Evolutionary conservation across 2,888 invertebrate genomes (phyloP).

Genomic region (Neoitamus cyanurus): DNA sequence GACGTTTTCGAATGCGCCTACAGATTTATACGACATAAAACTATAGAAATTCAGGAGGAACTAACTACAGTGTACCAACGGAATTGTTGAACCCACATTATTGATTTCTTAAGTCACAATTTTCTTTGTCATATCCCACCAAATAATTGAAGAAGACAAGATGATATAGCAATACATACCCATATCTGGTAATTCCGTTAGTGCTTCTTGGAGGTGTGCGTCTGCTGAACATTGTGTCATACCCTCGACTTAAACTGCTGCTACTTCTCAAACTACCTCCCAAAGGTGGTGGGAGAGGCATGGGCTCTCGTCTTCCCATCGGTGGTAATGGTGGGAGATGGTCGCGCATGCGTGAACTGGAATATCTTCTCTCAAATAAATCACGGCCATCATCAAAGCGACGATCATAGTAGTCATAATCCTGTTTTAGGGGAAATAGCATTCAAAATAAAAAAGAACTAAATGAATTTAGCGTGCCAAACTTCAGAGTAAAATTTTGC

Average conservation of each 20-base stretch:
- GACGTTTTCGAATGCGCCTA: too few species aligned
- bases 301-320: constrained; percentile 78
- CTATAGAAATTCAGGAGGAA: too few species aligned
- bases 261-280: constrained; percentile 67
- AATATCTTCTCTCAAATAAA: constrained; percentile 83
- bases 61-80: too few species aligned
- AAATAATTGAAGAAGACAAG: constrained; percentile 33
- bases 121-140: too few species aligned
- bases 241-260: constrained; percentile 73
- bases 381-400: constrained; percentile 83
- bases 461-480: background rate
- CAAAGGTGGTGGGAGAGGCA: constrained; percentile 80
- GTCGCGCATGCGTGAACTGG: constrained; percentile 68
- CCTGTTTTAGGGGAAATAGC: constrained; percentile 57
- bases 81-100: too few species aligned
- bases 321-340: constrained; percentile 82
- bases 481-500: constrained; percentile 22
- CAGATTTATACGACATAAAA: too few species aligned
- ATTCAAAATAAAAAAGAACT: background rate
- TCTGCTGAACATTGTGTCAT: constrained; percentile 86
- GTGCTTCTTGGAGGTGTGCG: constrained; percentile 76
- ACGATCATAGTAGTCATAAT: constrained; percentile 81
- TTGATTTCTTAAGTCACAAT: too few species aligned
- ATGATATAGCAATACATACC: constrained; percentile 59
- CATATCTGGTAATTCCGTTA: constrained; percentile 65